Conservation (phyloP, 2,888 invertebrate species). For the Eupithecia subfuscata region DNA sequence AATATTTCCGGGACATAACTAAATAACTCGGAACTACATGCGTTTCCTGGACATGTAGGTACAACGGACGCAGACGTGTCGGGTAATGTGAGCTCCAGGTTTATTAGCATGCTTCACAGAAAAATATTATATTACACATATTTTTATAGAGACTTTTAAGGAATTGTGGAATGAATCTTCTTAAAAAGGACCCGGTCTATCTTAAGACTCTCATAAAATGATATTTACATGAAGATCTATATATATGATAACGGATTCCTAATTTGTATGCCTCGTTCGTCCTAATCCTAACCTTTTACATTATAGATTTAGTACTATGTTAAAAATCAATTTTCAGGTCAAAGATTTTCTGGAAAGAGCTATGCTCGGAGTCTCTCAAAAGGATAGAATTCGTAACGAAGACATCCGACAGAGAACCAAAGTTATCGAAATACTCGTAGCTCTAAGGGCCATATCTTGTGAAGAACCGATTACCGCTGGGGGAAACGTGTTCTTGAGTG, state of each 20-base stretch:
- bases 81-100: slow-evolving; percentile 4
- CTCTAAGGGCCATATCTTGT: too few species aligned
- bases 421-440: too few species aligned
- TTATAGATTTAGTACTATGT: too few species aligned
- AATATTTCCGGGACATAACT: slow-evolving; percentile 42
- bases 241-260: not conserved
- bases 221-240: not conserved
- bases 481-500: too few species aligned
- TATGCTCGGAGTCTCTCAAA: too few species aligned
- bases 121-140: not conserved
- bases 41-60: slow-evolving; percentile 30
- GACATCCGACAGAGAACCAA: too few species aligned
- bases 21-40: slow-evolving; percentile 41
- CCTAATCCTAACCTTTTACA: not conserved
- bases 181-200: not conserved
- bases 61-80: not conserved
- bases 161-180: not conserved
- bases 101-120: not conserved
- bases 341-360: too few species aligned
- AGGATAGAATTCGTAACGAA: too few species aligned
- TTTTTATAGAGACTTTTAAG: not conserved
- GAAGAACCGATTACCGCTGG: too few species aligned
- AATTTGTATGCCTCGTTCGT: not conserved
- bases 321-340: too few species aligned
- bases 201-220: not conserved